Percentiles rank a stretch among this genome's conserved stretches.
phyloP scores from a whole-genome alignment of 2,797 vertebrate species.

The Helostoma temminkii region DNA sequence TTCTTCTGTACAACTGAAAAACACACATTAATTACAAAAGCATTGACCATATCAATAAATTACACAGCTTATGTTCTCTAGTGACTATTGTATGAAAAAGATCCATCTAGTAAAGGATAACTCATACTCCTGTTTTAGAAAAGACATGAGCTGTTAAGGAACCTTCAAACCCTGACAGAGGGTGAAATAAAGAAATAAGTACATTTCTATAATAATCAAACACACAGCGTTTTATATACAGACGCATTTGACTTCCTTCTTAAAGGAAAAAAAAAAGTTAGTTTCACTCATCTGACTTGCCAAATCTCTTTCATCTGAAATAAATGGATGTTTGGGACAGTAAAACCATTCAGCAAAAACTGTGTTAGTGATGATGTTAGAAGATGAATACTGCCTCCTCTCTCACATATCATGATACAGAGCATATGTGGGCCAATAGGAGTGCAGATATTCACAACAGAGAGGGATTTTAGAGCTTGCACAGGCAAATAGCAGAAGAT shows the following conservation, averaged over 20 bases:
- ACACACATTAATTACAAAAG: constrained; percentile 63
- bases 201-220: constrained; percentile 80
- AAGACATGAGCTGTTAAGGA: constrained; percentile 66
- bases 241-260: constrained; percentile 80
- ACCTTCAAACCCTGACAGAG: constrained; percentile 72
- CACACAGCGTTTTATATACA: constrained; percentile 85
- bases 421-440: constrained; percentile 2
- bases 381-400: constrained; percentile 23
- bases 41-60: constrained; percentile 70
- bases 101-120: constrained; percentile 65
- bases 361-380: neutral
- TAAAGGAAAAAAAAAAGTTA: constrained; percentile 78
- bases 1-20: constrained; percentile 54
- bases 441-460: constrained; percentile 31
- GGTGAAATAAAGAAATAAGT: constrained; percentile 74
- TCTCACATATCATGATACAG: constrained; percentile 11
- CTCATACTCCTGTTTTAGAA: constrained; percentile 61
- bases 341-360: constrained; percentile 9
- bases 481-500: constrained; percentile 71
- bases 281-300: constrained; percentile 76
- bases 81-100: constrained; percentile 61
- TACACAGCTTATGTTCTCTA: constrained; percentile 60
- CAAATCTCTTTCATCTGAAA: constrained; percentile 60
- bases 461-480: constrained; percentile 38
- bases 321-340: constrained; percentile 24